A percentile compares a stretch with the other conserved stretches of the same genome.
phyloP scores from a whole-genome alignment of 2,113 vertebrate genomes.

The Lontra canadensis region DNA sequence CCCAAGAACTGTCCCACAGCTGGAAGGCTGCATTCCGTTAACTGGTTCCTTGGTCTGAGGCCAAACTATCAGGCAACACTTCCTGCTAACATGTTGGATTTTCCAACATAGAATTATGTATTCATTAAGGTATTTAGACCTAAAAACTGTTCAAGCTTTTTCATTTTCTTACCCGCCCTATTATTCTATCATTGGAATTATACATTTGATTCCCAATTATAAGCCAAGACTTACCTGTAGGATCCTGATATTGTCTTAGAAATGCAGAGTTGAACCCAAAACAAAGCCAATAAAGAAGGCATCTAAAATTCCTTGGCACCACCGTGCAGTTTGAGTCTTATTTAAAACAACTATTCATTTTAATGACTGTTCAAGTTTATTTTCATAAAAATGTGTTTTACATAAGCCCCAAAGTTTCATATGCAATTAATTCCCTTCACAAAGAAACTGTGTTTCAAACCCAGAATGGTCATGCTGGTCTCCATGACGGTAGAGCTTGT shows the following conservation, averaged over 20 bases:
- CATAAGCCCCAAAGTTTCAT: slow-evolving; percentile 75
- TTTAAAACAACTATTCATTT: slow-evolving; percentile 76
- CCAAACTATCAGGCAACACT: slow-evolving; percentile 42
- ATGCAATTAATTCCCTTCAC: slow-evolving; percentile 77
- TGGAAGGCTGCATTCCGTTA: background rate
- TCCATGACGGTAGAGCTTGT: slow-evolving; percentile 16
- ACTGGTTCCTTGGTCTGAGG: slow-evolving; percentile 30
- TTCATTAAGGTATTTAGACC: slow-evolving; percentile 64
- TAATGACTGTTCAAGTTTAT: slow-evolving; percentile 79
- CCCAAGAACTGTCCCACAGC: background rate
- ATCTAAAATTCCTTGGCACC: slow-evolving; percentile 62
- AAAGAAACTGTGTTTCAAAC: slow-evolving; percentile 71
- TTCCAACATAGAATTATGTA: slow-evolving; percentile 49
- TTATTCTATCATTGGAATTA: slow-evolving; percentile 59
- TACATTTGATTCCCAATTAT: slow-evolving; percentile 61
- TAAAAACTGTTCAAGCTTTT: slow-evolving; percentile 43
- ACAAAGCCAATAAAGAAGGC: slow-evolving; percentile 65
- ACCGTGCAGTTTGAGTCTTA: slow-evolving; percentile 42
- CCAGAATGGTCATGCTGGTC: slow-evolving; percentile 71
- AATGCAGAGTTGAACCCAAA: slow-evolving; percentile 58
- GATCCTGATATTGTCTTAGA: slow-evolving; percentile 60
- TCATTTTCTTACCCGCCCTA: slow-evolving; percentile 43
- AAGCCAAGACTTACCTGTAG: slow-evolving; percentile 56
- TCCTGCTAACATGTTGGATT: background rate
- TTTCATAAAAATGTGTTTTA: slow-evolving; percentile 77